Evolutionary conservation across 37 sponge, comb jelly and placozoan genomes (phyloP), one percentile per base, ranked within the genome.

Genomic region (Bolinopsis microptera): DNA sequence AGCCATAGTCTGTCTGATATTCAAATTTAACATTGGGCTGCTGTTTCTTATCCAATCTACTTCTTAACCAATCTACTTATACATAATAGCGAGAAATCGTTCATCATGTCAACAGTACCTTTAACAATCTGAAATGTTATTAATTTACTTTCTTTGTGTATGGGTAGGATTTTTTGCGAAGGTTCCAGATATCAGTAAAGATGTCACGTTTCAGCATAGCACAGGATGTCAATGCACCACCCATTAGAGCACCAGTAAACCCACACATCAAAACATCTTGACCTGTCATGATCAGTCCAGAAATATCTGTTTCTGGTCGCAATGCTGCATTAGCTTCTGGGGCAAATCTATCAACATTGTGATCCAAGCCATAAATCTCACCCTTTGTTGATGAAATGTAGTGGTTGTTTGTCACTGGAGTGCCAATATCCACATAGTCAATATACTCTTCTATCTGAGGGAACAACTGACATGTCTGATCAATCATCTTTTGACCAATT

Each of bases 281-380:
- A 0, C 98, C 98, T 25, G 97, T 96, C 76, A 97, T 93, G 90
- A 93, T 96, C 32, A 97, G 92, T 0, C 98, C 98, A 69, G 94
- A 92, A 18, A 96, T 34, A 0, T 94, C 93, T 0, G 95, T 95
- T 38, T 95, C 94, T 5, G 97, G 95, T 0, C 96, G 95, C 24
- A 97, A 93, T 0, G 76, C 48, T 8, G 95, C 92, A 39, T 93
- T 69, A 28, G 69, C 69, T 25, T 94, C 94, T 9, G 93, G 92
- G 35, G 93, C 77, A 83, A 97, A 97, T 0, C 98, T 92, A 0
- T 67, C 61, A 2, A 80, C 75, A 93, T 96, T 88, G 69, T 97
- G 98, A 68, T 97, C 95, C 5, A 95, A 38, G 0, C 98, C 98
- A 75, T 97, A 97, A 39, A 96, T 94, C 77, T 96, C 98, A 0